Conservation (phyloP, 1,140 invertebrate genomes). For the Leptoteleia sp. region DNA sequence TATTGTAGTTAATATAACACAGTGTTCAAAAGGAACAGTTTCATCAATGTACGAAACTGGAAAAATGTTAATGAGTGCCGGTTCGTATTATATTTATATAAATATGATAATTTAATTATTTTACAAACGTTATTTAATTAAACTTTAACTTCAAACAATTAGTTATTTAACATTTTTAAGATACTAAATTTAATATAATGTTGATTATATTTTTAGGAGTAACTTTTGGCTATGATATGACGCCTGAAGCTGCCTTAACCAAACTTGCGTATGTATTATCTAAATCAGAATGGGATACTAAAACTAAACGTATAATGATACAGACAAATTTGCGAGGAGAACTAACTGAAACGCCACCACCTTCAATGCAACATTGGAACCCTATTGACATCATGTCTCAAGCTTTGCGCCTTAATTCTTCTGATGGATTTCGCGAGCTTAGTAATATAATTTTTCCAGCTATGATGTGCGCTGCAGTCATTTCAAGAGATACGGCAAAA, state of each 20-base stretch:
- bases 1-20: slow-evolving; percentile 96
- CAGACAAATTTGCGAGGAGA: slow-evolving; percentile 88
- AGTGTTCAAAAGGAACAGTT: slow-evolving; percentile 91
- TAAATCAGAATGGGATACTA: slow-evolving; percentile 88
- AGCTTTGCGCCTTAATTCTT: slow-evolving; percentile 85
- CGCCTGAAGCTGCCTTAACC: slow-evolving; percentile 94
- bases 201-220: slow-evolving; percentile 86
- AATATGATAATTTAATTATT: slow-evolving; percentile 12
- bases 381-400: slow-evolving; percentile 86
- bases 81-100: slow-evolving; percentile 72
- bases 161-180: too few species aligned
- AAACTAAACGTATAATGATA: slow-evolving; percentile 91
- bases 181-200: too few species aligned
- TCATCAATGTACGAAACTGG: slow-evolving; percentile 91
- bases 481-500: slow-evolving; percentile 84
- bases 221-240: slow-evolving; percentile 96
- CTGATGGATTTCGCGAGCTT: slow-evolving; percentile 86
- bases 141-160: too few species aligned
- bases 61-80: slow-evolving; percentile 71
- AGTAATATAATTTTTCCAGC: slow-evolving; percentile 89
- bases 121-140: too few species aligned
- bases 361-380: slow-evolving; percentile 82
- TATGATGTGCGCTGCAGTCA: slow-evolving; percentile 88
- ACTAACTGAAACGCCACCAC: slow-evolving; percentile 79
- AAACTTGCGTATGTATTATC: slow-evolving; percentile 96